A percentile compares a stretch with the other conserved stretches of the same genome.
phyloP scores from a whole-genome alignment of 2,888 invertebrate species.

The Noctua janthe region DNA sequence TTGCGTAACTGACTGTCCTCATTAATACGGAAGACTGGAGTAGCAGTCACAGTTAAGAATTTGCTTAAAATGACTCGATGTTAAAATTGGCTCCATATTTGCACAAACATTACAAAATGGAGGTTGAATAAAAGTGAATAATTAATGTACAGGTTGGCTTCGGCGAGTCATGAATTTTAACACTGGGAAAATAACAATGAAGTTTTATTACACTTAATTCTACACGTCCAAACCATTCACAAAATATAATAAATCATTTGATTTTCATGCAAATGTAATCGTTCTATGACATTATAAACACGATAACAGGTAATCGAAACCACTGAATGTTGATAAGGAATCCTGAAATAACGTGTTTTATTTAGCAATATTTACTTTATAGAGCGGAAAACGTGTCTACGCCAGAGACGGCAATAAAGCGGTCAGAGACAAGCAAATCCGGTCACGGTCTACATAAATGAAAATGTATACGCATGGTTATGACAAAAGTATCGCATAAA shows the following conservation, averaged over 20 bases:
- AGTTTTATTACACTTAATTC: slow-evolving; percentile 32
- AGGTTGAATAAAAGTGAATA: slow-evolving; percentile 45
- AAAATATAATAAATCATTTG: slow-evolving; percentile 20
- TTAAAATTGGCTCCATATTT: neutral
- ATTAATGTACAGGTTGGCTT: slow-evolving; percentile 36
- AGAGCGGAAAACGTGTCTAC: slow-evolving; percentile 34
- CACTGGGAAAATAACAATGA: slow-evolving; percentile 33
- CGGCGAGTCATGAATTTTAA: slow-evolving; percentile 37
- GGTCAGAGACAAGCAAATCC: slow-evolving; percentile 50
- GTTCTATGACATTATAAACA: slow-evolving; percentile 24
- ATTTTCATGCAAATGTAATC: slow-evolving; percentile 31
- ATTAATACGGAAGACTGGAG: slow-evolving; percentile 10
- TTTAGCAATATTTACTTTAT: slow-evolving; percentile 18
- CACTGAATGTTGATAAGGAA: slow-evolving; percentile 10
- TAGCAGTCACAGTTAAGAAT: slow-evolving; percentile 15
- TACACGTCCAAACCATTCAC: slow-evolving; percentile 9
- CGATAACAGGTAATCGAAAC: slow-evolving; percentile 37
- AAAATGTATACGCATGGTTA: slow-evolving; percentile 19
- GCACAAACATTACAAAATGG: slow-evolving; percentile 28
- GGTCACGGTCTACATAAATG: slow-evolving; percentile 27
- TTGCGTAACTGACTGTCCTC: slow-evolving; percentile 36
- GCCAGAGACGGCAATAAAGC: slow-evolving; percentile 47
- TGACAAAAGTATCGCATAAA: slow-evolving; percentile 21
- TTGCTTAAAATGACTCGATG: slow-evolving; percentile 3
- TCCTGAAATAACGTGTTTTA: slow-evolving; percentile 25